Evolutionary conservation across 2,888 invertebrate genomes (phyloP).

Genomic region (Unio pictorum): DNA sequence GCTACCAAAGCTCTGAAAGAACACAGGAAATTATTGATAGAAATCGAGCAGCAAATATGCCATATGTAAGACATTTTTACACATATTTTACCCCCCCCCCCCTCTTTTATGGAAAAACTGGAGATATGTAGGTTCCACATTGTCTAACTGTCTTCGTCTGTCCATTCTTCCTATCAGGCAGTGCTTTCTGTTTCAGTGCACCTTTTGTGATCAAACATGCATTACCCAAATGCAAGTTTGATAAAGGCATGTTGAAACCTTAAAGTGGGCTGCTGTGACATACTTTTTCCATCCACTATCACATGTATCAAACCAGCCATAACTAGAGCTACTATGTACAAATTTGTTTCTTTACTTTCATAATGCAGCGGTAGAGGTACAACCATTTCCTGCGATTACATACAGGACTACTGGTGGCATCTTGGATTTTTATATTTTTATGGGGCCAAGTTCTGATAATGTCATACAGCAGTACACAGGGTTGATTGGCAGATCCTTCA

Average conservation of each 20-base stretch:
- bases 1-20: conserved; percentile 44
- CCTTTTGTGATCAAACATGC: too few species aligned
- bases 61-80: conserved; percentile 35
- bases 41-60: conserved; percentile 49
- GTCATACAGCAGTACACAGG: conserved; percentile 67
- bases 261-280: too few species aligned
- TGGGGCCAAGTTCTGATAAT: conserved; percentile 80
- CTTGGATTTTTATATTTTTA: conserved; percentile 82
- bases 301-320: too few species aligned
- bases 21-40: conserved; percentile 47
- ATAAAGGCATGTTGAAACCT: too few species aligned
- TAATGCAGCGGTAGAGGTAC: conserved; percentile 17
- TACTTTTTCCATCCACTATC: too few species aligned
- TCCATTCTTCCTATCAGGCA: too few species aligned
- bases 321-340: too few species aligned
- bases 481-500: conserved; percentile 46
- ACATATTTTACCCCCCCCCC: conserved; percentile 18
- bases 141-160: neutral
- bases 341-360: too few species aligned
- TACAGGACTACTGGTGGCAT: conserved; percentile 86
- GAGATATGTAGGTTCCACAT: conserved; percentile 27
- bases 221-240: too few species aligned
- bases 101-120: conserved; percentile 26
- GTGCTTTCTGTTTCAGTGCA: conserved; percentile 55
- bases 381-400: conserved; percentile 84